Conservation (phyloP, 2,113 vertebrate species). For the Poicephalus meyeri region DNA sequence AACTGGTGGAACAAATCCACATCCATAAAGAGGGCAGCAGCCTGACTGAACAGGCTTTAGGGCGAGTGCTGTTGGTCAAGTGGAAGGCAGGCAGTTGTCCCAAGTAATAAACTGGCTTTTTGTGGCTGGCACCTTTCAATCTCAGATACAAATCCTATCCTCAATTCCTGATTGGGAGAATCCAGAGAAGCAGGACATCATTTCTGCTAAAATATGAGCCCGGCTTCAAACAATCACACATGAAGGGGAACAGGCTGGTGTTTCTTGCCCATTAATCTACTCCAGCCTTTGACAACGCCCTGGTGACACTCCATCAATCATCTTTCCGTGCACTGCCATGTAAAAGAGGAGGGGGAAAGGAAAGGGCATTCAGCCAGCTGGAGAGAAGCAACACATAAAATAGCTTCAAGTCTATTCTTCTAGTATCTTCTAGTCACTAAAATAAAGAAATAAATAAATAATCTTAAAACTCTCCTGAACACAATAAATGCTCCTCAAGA, state of each 20-base stretch:
- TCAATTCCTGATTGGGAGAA: slow-evolving; percentile 45
- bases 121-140: slow-evolving; percentile 32
- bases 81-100: neutral
- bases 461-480: neutral
- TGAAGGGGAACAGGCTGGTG: slow-evolving; percentile 35
- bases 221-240: slow-evolving; percentile 44
- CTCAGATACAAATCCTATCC: slow-evolving; percentile 4
- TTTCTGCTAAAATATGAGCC: slow-evolving; percentile 50
- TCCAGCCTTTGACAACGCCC: slow-evolving; percentile 49
- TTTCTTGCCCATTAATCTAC: slow-evolving; percentile 63
- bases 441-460: neutral
- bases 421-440: neutral
- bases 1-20: neutral
- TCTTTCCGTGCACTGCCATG: neutral
- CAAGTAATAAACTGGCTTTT: neutral
- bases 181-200: slow-evolving; percentile 26
- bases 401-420: slow-evolving; percentile 39
- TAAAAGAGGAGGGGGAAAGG: slow-evolving; percentile 35
- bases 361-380: slow-evolving; percentile 55
- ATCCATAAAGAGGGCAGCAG: neutral
- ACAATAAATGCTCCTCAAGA: neutral
- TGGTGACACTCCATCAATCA: slow-evolving; percentile 56
- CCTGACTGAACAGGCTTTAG: neutral
- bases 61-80: neutral
- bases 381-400: slow-evolving; percentile 31